Base-by-base conservation (phyloP, 2,888 invertebrate species). In the Cheilosia scutellata region DNA sequence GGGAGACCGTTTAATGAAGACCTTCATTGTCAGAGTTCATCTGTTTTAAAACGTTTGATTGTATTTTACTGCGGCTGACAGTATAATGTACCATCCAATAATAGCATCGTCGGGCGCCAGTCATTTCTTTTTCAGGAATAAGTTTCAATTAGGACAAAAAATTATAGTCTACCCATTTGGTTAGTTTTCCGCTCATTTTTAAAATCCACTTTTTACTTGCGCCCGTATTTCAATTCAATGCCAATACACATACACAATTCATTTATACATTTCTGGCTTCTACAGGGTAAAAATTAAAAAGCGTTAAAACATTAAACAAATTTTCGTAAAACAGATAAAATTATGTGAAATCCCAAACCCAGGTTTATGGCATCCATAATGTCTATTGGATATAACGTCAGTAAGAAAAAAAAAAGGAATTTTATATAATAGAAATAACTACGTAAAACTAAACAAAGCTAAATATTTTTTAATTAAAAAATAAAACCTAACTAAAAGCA, bases 291-390 rank as follows among this genome's bases (percentile, higher is more conserved):
- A 9, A 53, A 65, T 31, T 20, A 11, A 6, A 44, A 40, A 62
- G 6, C 7, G 20, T 5, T 53, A n/a, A 37, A 57, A 20, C 66
- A 27, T 29, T 20, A 20, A 20, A 20, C 20, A 2, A 20, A 20
- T 20, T 20, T 42, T 29, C 13, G 47, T 33, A 49, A 16, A 55
- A 55, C 9, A 33, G 9, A 71, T 13, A 44, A 49, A 44, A 31
- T 20, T 9, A 47, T 31, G n/a, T 37, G 37, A 66, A 66, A 25
- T 16, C 72, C 53, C 31, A 29, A 63, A 40, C 27, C 33, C 82
- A 86, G 76, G 82, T 82, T 86, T 86, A 86, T 86, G 86, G 86
- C 86, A 82, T 86, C 82, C 82, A 82, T 86, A 82, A 82, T 71
- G 82, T 72, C 80, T 77, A 44, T 29, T 65, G 20, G 16, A 70